Evolutionary conservation across 2,113 vertebrate genomes (phyloP).

Genomic region (Cariama cristata): DNA sequence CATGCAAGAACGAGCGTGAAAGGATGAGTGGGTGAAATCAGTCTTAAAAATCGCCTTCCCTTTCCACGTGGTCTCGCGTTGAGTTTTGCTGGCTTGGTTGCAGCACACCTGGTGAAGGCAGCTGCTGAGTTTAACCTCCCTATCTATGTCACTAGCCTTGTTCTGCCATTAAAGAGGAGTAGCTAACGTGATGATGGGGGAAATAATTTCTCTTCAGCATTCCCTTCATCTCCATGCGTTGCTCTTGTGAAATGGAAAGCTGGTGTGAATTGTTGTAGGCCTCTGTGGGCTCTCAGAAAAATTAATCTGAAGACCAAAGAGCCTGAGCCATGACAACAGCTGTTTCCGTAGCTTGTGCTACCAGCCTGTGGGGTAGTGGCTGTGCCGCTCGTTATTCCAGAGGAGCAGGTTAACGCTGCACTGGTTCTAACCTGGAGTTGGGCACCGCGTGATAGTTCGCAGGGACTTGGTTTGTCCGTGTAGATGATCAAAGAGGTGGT

Average conservation of each 20-base stretch:
- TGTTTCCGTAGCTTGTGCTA: neutral
- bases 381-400: neutral
- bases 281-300: neutral
- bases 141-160: neutral
- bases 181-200: neutral
- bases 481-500: neutral
- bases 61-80: rapidly evolving
- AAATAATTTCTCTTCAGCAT: neutral
- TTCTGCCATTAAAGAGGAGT: neutral
- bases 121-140: neutral
- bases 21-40: neutral
- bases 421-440: neutral
- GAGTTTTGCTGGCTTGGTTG: neutral
- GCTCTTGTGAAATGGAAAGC: neutral
- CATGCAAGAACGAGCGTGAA: neutral
- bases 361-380: neutral
- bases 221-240: neutral
- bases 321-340: neutral
- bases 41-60: neutral
- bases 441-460: neutral
- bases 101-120: neutral
- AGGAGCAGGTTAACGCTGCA: neutral
- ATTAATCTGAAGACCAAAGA: neutral
- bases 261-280: neutral
- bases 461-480: neutral